A percentile compares a stretch with the other conserved stretches of the same genome.
Evolutionary conservation across 2,797 vertebrate genomes (phyloP).

Genomic region (Acanthurus tractus): DNA sequence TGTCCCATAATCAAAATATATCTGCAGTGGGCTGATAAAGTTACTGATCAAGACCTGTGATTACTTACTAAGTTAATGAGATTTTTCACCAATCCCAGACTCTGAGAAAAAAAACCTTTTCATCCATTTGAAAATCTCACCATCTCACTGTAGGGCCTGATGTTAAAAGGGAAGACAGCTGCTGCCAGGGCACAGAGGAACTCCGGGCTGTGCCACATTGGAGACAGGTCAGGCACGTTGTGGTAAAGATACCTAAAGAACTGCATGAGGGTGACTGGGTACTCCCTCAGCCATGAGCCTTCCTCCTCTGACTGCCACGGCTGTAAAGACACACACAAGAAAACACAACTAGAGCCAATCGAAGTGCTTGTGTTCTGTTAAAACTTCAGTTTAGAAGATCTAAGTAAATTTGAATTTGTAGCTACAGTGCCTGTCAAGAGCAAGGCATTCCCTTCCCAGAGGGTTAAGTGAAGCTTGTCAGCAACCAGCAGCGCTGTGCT

Average conservation of each 20-base stretch:
- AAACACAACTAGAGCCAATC: background rate
- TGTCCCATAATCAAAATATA: constrained; percentile 1
- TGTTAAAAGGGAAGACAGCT: constrained; percentile 97
- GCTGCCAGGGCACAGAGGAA: constrained; percentile 96
- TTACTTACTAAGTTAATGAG: constrained; percentile 13
- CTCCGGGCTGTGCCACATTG: constrained; percentile 97
- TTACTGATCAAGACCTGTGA: constrained; percentile 27
- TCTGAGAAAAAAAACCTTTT: background rate
- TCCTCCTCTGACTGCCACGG: constrained; percentile 99
- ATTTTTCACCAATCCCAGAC: constrained; percentile 1
- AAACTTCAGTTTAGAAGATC: background rate
- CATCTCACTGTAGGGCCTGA: constrained; percentile 98
- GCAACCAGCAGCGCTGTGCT: background rate
- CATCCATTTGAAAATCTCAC: constrained; percentile 72
- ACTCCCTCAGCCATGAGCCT: constrained; percentile 98
- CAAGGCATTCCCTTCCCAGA: background rate
- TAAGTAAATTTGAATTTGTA: background rate
- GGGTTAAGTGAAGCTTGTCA: constrained; percentile 17
- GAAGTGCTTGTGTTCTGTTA: background rate
- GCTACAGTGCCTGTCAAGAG: background rate
- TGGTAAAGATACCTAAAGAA: constrained; percentile 98
- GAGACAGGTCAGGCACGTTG: constrained; percentile 93
- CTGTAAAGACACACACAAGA: constrained; percentile 74
- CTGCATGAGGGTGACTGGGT: constrained; percentile 98
- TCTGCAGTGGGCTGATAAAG: background rate